Base-by-base conservation (phyloP, 2,113 vertebrate species). In the Oreotragus oreotragus region DNA sequence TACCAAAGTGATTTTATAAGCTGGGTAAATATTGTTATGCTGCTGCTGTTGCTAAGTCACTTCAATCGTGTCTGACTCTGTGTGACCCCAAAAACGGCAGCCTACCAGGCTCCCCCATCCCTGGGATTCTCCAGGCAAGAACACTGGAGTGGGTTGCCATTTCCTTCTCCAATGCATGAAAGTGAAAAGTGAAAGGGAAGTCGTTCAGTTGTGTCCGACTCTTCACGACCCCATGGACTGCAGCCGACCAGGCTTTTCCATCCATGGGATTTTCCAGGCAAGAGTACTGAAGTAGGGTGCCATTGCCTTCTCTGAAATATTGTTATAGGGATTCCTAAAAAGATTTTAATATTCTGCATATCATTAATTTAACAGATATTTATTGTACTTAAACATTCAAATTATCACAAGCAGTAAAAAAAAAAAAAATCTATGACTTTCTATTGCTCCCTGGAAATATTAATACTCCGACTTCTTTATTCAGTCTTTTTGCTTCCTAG, bases 361-460 rank as follows among this genome's bases (percentile, higher is more conserved):
- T 70, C 43, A 7, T 94, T 79, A 88, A 94, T 73, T 95, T 73
- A 85, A 90, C 51, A 97, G 90, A 92, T 88, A 94, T 94, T 97
- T 93, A 87, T 43, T 80, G n/a, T 45, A 88, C 45, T 81, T 96
- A 84, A 93, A 86, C 12, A 76, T 62, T 90, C 76, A 76, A 27
- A 36, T 81, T 92, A 92, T 84, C 49, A 27, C 3, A 87, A 90
- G 10, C 27, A 94, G 33, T 28, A 45, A 45, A 45, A 45, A 36
- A 14, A 90, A 89, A 11, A 11, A 33, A 87, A 89, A 45, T 49
- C 23, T 84, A 21, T 87, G 76, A 73, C 16, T 60, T 45, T 25
- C 45, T 84, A 6, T 33, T 70, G n/a, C 14, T 43, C 14, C 12
- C 33, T 62, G 55, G 36, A 17, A 90, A 90, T 97, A 94, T 81